A percentile compares a stretch with the other conserved stretches of the same genome.
Conservation (phyloP, 2,797 vertebrate species). For the Sebastes reedi region DNA sequence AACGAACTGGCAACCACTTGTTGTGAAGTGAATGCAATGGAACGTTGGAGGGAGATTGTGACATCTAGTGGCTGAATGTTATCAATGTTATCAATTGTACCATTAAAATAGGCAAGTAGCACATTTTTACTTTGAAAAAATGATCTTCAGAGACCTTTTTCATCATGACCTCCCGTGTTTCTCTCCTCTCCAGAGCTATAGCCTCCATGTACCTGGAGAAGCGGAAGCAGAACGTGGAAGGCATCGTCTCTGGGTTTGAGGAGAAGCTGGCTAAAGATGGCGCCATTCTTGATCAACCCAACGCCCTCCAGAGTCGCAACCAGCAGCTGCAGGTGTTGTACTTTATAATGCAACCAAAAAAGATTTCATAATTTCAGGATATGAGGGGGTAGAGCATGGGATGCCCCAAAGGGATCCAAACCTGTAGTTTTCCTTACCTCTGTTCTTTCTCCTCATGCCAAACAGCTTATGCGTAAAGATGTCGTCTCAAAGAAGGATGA, state of each 20-base stretch:
- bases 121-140: background rate
- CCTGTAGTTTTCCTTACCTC: background rate
- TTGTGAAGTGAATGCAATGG: too few relatives aligned
- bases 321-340: slow-evolving; percentile 85
- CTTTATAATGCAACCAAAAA: background rate
- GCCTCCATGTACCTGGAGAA: slow-evolving; percentile 88
- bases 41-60: too few relatives aligned
- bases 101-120: background rate
- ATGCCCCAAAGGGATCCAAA: background rate
- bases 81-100: too few relatives aligned
- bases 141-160: background rate
- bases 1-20: too few relatives aligned
- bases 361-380: background rate
- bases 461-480: slow-evolving; percentile 80
- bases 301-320: slow-evolving; percentile 78
- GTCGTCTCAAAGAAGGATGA: slow-evolving; percentile 82
- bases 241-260: slow-evolving; percentile 85
- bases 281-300: slow-evolving; percentile 76
- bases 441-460: background rate
- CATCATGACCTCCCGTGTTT: background rate
- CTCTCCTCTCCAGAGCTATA: slow-evolving; percentile 79
- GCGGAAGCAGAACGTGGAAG: slow-evolving; percentile 85
- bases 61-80: too few relatives aligned
- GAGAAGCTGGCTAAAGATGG: slow-evolving; percentile 83
- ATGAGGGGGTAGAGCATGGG: background rate